phyloP scores from a whole-genome alignment of 2,888 invertebrate genomes.

The Archips xylosteana region DNA sequence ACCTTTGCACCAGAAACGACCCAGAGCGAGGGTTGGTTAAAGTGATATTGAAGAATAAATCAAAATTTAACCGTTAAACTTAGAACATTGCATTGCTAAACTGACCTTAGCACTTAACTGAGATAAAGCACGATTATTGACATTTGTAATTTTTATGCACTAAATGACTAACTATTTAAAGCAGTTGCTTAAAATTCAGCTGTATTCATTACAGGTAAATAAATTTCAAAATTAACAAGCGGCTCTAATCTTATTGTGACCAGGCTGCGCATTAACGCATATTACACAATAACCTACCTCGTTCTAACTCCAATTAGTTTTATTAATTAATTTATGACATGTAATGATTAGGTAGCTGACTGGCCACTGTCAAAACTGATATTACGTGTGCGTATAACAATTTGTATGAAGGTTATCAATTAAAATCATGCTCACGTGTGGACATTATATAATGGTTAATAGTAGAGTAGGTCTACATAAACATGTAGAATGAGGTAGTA shows the following conservation, averaged over 20 bases:
- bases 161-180: no score
- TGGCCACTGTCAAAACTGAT: conserved; percentile 25
- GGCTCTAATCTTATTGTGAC: background rate
- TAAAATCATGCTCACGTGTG: conserved; percentile 29
- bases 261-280: background rate
- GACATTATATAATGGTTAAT: conserved; percentile 34
- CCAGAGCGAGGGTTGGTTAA: no score
- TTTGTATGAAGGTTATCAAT: conserved; percentile 38
- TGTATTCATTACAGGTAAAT: background rate
- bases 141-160: no score
- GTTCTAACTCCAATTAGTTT: conserved; percentile 32
- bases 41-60: no score
- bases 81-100: no score
- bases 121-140: no score
- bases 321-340: conserved; percentile 37
- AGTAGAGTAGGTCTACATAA: conserved; percentile 10
- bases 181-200: no score
- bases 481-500: conserved; percentile 15
- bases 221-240: background rate
- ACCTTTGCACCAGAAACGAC: no score
- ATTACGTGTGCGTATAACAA: conserved; percentile 32
- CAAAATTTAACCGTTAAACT: no score
- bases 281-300: conserved; percentile 13
- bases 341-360: conserved; percentile 36
- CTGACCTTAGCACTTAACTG: no score